phyloP scores from a whole-genome alignment of 2,888 invertebrate genomes.

The Lithophane semibrunnea region DNA sequence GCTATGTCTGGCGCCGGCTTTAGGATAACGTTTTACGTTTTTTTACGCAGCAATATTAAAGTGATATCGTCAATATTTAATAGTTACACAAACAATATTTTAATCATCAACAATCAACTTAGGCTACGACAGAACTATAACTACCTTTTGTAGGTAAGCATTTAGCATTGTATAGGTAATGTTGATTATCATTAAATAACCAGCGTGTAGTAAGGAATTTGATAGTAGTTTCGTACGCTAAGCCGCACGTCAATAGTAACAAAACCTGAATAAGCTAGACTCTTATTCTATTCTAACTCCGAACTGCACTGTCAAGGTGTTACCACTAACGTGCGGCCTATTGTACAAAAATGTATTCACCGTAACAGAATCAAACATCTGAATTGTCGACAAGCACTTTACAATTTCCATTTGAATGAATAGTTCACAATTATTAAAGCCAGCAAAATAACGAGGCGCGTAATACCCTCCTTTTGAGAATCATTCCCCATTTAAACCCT shows the following conservation, averaged over 20 bases:
- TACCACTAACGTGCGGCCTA: background rate
- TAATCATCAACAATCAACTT: background rate
- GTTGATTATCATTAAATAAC: no score
- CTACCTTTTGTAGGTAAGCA: background rate
- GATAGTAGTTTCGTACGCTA: background rate
- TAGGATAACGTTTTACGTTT: background rate
- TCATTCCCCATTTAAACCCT: conserved; percentile 71
- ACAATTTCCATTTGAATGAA: conserved; percentile 40
- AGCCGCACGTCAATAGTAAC: background rate
- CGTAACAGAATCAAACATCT: conserved; percentile 7
- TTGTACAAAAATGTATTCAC: background rate
- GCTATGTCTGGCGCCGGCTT: no score
- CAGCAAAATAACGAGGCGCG: conserved; percentile 45
- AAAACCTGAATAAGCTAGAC: background rate
- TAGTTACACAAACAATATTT: background rate
- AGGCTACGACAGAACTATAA: no score
- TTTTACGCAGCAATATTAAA: background rate
- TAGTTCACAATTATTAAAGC: conserved; percentile 51
- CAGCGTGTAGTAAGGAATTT: background rate
- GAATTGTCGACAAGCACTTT: conserved; percentile 1
- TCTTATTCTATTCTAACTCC: background rate
- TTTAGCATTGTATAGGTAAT: background rate
- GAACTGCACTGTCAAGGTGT: background rate
- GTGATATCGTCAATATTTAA: no score
- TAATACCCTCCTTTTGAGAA: conserved; percentile 64